phyloP scores from a whole-genome alignment of 2,113 vertebrate genomes.

The Bothrops jararaca region DNA sequence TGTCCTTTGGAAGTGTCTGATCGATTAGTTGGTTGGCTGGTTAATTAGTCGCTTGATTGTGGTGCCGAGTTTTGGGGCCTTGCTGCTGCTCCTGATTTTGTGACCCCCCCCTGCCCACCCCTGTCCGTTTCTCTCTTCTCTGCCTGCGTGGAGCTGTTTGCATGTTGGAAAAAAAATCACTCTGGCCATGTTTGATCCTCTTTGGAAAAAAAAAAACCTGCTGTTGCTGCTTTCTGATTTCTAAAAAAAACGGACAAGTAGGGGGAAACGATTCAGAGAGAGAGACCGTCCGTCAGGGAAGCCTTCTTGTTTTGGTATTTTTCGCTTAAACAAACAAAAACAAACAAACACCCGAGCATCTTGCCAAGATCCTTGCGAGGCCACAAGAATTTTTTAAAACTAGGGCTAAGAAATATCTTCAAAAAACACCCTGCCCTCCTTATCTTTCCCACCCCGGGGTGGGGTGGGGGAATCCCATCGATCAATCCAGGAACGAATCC shows the following conservation, averaged over 20 bases:
- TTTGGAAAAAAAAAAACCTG: slow-evolving; percentile 68
- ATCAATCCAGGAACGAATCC: slow-evolving; percentile 28
- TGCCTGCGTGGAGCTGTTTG: slow-evolving; percentile 82
- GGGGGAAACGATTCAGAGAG: slow-evolving; percentile 64
- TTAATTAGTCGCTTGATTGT: slow-evolving; percentile 56
- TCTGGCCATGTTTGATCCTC: slow-evolving; percentile 79
- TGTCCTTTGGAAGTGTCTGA: slow-evolving; percentile 63
- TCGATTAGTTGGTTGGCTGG: slow-evolving; percentile 58
- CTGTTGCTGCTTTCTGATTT: slow-evolving; percentile 90
- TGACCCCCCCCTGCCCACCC: slow-evolving; percentile 41
- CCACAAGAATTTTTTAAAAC: slow-evolving; percentile 82
- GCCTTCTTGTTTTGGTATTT: slow-evolving; percentile 29
- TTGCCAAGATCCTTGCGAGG: slow-evolving; percentile 75
- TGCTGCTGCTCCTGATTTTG: slow-evolving; percentile 82
- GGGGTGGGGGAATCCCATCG: not conserved
- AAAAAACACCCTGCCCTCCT: slow-evolving; percentile 69
- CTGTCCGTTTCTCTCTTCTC: slow-evolving; percentile 62
- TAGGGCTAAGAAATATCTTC: slow-evolving; percentile 69
- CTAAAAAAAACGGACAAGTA: slow-evolving; percentile 67
- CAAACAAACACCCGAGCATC: slow-evolving; percentile 51
- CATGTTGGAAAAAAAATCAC: slow-evolving; percentile 77
- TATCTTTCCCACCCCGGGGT: not conserved
- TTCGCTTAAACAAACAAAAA: slow-evolving; percentile 40
- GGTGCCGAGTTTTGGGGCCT: slow-evolving; percentile 75
- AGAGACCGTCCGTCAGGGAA: slow-evolving; percentile 62